Conservation (phyloP, 37 sponge, comb jelly and placozoan species). For the Bolinopsis microptera region DNA sequence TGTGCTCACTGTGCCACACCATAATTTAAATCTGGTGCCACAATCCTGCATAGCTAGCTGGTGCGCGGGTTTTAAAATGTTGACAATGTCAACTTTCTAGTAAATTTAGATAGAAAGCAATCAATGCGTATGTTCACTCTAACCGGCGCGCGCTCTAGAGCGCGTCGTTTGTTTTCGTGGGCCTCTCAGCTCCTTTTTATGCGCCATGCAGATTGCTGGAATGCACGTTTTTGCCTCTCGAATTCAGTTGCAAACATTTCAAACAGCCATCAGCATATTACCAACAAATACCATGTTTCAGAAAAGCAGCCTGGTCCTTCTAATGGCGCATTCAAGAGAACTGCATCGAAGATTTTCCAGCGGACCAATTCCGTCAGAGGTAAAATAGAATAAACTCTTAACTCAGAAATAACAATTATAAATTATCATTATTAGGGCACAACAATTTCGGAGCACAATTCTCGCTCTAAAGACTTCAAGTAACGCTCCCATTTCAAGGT, state of each 20-base stretch:
- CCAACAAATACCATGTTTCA: too few species aligned
- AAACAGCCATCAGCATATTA: too few species aligned
- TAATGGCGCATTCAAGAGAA: constrained; percentile 1
- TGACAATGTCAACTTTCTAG: background rate
- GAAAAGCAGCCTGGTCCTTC: background rate
- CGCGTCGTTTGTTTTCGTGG: background rate
- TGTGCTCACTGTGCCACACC: too few species aligned
- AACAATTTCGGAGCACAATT: too few species aligned
- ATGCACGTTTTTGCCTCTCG: too few species aligned
- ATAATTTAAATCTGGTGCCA: background rate
- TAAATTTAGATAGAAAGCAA: background rate
- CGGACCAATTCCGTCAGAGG: constrained; percentile 7
- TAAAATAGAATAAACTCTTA: background rate
- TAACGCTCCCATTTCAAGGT: background rate
- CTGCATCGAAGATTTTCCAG: constrained; percentile 31
- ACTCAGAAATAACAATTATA: background rate
- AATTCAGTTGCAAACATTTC: too few species aligned
- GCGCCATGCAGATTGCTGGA: too few species aligned
- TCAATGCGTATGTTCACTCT: background rate
- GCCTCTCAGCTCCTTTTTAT: too few species aligned
- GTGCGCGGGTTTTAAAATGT: constrained; percentile 8
- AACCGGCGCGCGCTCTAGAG: background rate
- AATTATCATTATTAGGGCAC: background rate
- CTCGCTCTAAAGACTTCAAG: background rate
- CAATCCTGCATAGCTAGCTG: too few species aligned